Base-by-base conservation (phyloP, 2,888 invertebrate genomes). In the Electrophaes corylata region DNA sequence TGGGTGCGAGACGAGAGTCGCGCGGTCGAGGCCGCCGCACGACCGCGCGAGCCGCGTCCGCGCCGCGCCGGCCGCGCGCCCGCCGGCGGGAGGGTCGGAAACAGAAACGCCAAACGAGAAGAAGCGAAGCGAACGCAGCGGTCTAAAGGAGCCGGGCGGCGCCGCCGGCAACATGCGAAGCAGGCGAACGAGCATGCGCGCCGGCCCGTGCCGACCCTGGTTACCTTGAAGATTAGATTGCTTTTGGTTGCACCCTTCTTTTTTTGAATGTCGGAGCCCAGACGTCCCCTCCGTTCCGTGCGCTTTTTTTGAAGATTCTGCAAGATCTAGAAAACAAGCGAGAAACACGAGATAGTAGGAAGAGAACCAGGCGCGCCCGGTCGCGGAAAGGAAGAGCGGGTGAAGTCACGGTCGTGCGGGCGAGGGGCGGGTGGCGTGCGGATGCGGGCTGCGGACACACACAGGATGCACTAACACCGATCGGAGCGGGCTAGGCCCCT, bases 291-390 rank as follows among this genome's bases (percentile, higher is more conserved):
- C 94, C 97, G 95, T 95, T 97, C 97, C 94, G 97, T 97, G 96
- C 97, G 96, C 96, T 97, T 98, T 97, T 97, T 97, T 96, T 97
- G 97, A 94, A 97, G 97, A 95, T 97, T 97, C 97, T 97, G 97
- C 96, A 97, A 97, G 96, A 97, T 97, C 97, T 97, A 97, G 96
- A 97, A 96, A 95, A 95, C 93, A 94, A 95, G 95, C 95, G 95
- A 95, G 95, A 95, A 95, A 95, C 95, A 95, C 95, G 95, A 95
- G 94, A 94, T 95, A 95, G 95, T 95, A 95, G 94, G 94, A 93
- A 93, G 93, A 91, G 91, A 92, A 91, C 88, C 82, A 86, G 91
- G 84, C 87, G 90, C 89, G 88, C 87, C 82, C 84, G 78, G 79
- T 79, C 81, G 81, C 81, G 82, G 77, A 82, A 79, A 78, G 80